These are phyloP conservation scores for Alloplasta piceator DNA, from an alignment of 2,888 invertebrate genomes.

Conservation along the genomic window DNA sequence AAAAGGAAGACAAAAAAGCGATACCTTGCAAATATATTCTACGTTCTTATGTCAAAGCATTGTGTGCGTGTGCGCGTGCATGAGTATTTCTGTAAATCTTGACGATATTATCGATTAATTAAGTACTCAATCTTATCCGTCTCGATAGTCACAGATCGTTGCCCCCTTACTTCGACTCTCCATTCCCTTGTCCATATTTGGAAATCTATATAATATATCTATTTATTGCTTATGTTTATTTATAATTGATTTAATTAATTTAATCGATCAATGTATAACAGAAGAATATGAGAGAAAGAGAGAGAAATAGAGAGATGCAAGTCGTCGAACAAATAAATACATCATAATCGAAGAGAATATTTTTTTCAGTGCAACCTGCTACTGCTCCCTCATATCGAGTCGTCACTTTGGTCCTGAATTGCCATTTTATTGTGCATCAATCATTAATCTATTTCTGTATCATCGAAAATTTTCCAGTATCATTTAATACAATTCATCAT, in stretches of 20 bases:
- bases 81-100: slow-evolving; percentile 37
- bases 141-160: slow-evolving; percentile 24
- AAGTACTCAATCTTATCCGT: neutral
- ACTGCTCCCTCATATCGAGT: neutral
- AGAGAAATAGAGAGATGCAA: neutral
- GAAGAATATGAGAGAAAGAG: slow-evolving; percentile 7
- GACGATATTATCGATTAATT: slow-evolving; percentile 36
- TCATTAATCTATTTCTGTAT: neutral
- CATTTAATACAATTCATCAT: slow-evolving; percentile 41
- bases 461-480: slow-evolving; percentile 1
- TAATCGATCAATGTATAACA: slow-evolving; percentile 45
- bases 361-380: neutral
- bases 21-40: slow-evolving; percentile 21
- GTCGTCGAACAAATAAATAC: slow-evolving; percentile 53
- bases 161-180: neutral
- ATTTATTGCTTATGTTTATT: slow-evolving; percentile 47
- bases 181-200: slow-evolving; percentile 17
- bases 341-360: slow-evolving; percentile 21
- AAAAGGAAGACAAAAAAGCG: slow-evolving; percentile 17
- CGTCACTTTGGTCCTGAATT: slow-evolving; percentile 1
- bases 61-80: neutral
- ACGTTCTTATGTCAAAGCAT: slow-evolving; percentile 24
- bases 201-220: neutral
- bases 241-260: slow-evolving; percentile 64
- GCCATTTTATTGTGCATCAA: neutral